A percentile compares a stretch with the other conserved stretches of the same genome.
Conservation (phyloP, 1,140 invertebrate genomes). For the Drosophila suzukii region DNA sequence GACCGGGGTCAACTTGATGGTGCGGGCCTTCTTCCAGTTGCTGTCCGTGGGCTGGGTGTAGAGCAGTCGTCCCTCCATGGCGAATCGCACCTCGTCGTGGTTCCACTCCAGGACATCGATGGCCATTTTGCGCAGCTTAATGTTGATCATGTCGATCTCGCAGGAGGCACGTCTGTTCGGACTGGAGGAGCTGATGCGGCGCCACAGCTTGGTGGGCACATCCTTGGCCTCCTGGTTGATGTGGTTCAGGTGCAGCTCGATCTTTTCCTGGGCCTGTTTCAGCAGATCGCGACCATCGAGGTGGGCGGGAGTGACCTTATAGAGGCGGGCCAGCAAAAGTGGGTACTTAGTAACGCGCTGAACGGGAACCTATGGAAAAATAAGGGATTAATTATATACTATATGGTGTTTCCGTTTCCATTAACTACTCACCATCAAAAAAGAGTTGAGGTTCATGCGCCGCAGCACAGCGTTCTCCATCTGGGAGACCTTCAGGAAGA, state of each 20-base stretch:
- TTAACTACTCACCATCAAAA: slow-evolving; percentile 92
- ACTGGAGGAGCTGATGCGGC: slow-evolving; percentile 93
- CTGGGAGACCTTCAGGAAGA: slow-evolving; percentile 97
- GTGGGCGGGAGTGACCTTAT: slow-evolving; percentile 94
- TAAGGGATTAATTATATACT: neutral
- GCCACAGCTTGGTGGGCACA: slow-evolving; percentile 94
- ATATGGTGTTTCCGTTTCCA: no score
- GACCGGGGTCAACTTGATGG: slow-evolving; percentile 93
- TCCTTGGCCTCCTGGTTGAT: slow-evolving; percentile 98
- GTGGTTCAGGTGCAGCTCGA: slow-evolving; percentile 96
- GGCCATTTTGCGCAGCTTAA: slow-evolving; percentile 95
- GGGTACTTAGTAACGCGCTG: slow-evolving; percentile 97
- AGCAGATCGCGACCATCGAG: slow-evolving; percentile 91
- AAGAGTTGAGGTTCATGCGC: slow-evolving; percentile 98
- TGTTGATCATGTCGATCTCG: slow-evolving; percentile 93
- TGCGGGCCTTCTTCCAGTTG: slow-evolving; percentile 94
- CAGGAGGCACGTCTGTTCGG: slow-evolving; percentile 88
- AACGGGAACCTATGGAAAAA: slow-evolving; percentile 89
- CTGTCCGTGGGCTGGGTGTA: slow-evolving; percentile 95
- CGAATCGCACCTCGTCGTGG: slow-evolving; percentile 94
- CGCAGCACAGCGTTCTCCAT: slow-evolving; percentile 97
- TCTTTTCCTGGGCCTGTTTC: slow-evolving; percentile 94
- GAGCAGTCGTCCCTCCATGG: slow-evolving; percentile 93
- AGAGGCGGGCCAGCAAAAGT: slow-evolving; percentile 93
- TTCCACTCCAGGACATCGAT: slow-evolving; percentile 96